Conservation (phyloP, 2,797 vertebrate species). For the Semaprochilodus insignis region DNA sequence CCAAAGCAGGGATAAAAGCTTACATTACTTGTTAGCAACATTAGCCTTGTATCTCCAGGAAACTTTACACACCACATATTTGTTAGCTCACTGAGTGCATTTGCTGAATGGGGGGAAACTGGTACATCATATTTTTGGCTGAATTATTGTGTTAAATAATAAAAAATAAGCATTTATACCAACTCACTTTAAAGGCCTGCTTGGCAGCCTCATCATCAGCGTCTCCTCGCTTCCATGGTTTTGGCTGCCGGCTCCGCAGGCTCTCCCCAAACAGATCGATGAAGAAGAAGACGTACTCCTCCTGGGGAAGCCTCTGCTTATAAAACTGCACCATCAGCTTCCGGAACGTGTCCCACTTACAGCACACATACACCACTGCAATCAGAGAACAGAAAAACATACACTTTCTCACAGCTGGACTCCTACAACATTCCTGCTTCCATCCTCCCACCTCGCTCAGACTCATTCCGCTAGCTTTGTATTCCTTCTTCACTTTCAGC, state of each 20-base stretch:
- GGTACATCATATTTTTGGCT: background rate
- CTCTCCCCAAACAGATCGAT: slow-evolving; percentile 87
- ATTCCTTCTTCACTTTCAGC: background rate
- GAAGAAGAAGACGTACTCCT: slow-evolving; percentile 90
- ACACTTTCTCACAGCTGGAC: slow-evolving; percentile 1
- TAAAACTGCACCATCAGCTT: slow-evolving; percentile 84
- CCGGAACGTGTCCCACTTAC: slow-evolving; percentile 80
- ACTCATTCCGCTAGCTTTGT: background rate
- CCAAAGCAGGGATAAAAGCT: too few species aligned
- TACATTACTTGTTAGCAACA: too few species aligned
- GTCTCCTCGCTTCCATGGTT: slow-evolving; percentile 86
- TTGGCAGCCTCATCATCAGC: slow-evolving; percentile 74
- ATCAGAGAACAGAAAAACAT: slow-evolving; percentile 5
- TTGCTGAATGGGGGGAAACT: background rate
- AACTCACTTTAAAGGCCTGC: slow-evolving; percentile 81
- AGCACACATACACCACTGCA: slow-evolving; percentile 89
- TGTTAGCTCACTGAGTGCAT: background rate
- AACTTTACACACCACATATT: background rate
- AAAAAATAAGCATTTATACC: background rate
- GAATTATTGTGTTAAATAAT: background rate
- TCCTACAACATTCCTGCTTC: background rate
- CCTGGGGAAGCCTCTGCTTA: slow-evolving; percentile 73
- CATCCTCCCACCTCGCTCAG: background rate
- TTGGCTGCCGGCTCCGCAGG: slow-evolving; percentile 66
- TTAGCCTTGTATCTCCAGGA: too few species aligned